Evolutionary conservation across 2,113 vertebrate species (phyloP), one percentile per base, ranked within the genome.

Genomic region (Callionymus lyra): DNA sequence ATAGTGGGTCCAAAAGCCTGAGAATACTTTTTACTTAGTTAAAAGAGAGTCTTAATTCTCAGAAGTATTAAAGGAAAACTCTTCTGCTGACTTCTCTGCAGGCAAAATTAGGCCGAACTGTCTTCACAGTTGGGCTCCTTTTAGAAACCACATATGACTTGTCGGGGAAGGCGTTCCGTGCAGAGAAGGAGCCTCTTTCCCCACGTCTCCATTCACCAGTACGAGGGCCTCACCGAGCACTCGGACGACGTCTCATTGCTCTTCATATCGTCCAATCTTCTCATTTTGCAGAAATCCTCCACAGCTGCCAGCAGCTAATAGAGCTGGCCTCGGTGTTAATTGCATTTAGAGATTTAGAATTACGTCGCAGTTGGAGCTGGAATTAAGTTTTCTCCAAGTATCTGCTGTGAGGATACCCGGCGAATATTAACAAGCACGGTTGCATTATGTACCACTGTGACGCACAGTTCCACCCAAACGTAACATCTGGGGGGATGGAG

Each of bases 281-380:
- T 79, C 49, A 74, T 77, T 76, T 68, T 17, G 16, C 31, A 39
- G 44, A 59, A 68, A 67, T 61, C 12, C 54, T 77, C 64, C 41
- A 61, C 10, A 3, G 47, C 62, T 35, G 64, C 41, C 44, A 54
- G 36, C 44, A 54, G 74, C 77, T 75, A 72, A 67, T 63, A 44
- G 34, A 33, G 27, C 55, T 74, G 65, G 66, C 71, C 71, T 43
- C 68, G 53, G 68, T 72, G 72, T 77, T 83, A 81, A 82, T 80
- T 79, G 55, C 71, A 69, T 80, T 70, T 63, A 19, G 31, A 66
- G 53, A 69, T 55, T 60, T 18, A 32, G 60, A 77, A 67, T 61
- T 63, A 61, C 35, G 40, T 41, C 50, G 41, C 61, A 31, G 50
- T 65, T 41, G 51, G 56, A 69, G 45, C 38, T 50, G 40, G 49